Evolutionary conservation across 2,113 vertebrate genomes (phyloP), one percentile per base, ranked within the genome.

Genomic region (Ranitomeya variabilis): DNA sequence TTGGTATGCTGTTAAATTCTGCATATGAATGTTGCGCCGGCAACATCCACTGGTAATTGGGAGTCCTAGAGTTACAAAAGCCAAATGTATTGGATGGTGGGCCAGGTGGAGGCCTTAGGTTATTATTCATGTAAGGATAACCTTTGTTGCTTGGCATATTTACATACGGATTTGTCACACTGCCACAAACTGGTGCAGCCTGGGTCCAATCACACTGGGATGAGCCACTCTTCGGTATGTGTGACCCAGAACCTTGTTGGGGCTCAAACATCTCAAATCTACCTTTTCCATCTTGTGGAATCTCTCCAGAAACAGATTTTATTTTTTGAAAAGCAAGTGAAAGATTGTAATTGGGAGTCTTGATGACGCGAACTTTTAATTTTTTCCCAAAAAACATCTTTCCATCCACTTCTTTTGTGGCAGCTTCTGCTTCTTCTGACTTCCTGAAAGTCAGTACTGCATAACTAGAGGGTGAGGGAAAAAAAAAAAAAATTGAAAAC

Each of bases 401-500:
- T 26, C 87, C 87, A 83, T 88, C 57, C 80, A 88, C 76, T 77
- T 88, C 87, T 55, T 16, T 83, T 13, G 64, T 60, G 60, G 80
- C 87, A 19, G 67, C 69, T 59, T 64, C 18, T 15, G 80, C 87
- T 52, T 88, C 55, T 60, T 82, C 55, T 71, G 66, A 60, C 5
- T 57, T 51, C 4, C 4, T 19, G n/a, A 88, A 83, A n/a, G 31
- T 81, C 8, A 88, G 69, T 9, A 88, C 79, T 11, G 87, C 87
- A 76, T 83, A 88, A 73, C 87, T 88, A 80, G 18, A 57, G 37
- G 9, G 55, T 69, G n/a, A 31, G 52, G 15, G 31, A 45, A 37
- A 79, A 26, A 12, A 26, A 74, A 86, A 45, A 8, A 1, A 54
- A 37, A 14, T 31, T 64, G 23, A 31, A 21, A 37, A 83, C 37